Base-by-base conservation (phyloP, 2,888 invertebrate genomes). In the Pyrgus malvae region DNA sequence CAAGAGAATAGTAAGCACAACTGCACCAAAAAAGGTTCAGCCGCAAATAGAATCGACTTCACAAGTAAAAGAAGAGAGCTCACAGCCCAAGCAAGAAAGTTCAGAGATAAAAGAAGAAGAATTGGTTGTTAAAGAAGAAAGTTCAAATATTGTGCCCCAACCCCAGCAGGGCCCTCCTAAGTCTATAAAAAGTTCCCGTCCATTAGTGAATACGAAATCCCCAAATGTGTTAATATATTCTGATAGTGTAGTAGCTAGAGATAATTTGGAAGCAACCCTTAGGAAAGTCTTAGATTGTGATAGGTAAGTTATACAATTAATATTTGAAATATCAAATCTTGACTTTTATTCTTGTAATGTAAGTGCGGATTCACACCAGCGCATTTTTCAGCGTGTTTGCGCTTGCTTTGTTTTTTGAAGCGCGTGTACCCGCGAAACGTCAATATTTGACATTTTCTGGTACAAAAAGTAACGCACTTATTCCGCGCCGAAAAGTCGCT, bases 141-240 rank as follows among this genome's bases (percentile, higher is more conserved):
- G 65, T 46, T 17, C 62, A 66, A 8, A 68, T 50, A 67, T 70
- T 48, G 75, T 78, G 7, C 65, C 75, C 14, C 78, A 80, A 40
- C 79, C 78, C n/a, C n/a, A n/a, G 59, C 72, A 73, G 59, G 16
- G 23, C 6, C 81, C 79, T 31, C 78, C 81, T 29, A 89, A 88
- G 73, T 87, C 88, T 66, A 69, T 69, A 40, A 87, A 84, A 74
- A 78, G 78, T 73, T 80, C 80, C 87, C 90, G 90, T 88, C 90
- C 90, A 86, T 79, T 90, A 88, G 77, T 88, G 50, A 90, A 88
- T 68, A 87, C 91, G 2, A 96, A 95, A 77, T 95, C 96, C 41
- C 94, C 95, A 2, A 96, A 96, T 84, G 92, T 96, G 68, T 88
- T 96, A 57, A 94, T 96, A 63, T 96, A 94, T 78, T 95, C 96